A percentile compares a stretch with the other conserved stretches of the same genome.
These are phyloP conservation scores for Camponotus fellah DNA, from an alignment of 2,888 invertebrate genomes.

Conservation along the genomic window DNA sequence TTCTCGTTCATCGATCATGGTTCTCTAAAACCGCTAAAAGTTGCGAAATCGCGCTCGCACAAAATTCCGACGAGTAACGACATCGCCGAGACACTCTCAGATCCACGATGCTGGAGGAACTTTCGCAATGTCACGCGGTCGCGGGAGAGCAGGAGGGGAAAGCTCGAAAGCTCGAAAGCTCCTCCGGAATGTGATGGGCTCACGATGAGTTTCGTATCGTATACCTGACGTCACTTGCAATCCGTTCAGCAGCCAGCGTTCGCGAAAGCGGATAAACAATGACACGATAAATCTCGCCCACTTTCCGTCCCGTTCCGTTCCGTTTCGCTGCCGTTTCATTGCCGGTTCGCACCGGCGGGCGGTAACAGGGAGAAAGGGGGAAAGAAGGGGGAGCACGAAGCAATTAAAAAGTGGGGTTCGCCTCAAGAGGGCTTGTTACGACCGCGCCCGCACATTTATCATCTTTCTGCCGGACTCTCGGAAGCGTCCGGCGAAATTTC, in stretches of 20 bases:
- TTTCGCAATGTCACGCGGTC: slow-evolving; percentile 19
- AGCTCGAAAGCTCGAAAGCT: slow-evolving; percentile 38
- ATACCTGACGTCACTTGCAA: slow-evolving; percentile 68
- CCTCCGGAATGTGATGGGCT: slow-evolving; percentile 40
- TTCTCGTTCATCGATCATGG: background rate
- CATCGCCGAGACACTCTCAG: background rate
- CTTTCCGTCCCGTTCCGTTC: slow-evolving; percentile 47
- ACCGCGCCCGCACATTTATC: slow-evolving; percentile 82
- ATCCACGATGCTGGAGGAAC: slow-evolving; percentile 22
- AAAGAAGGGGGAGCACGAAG: slow-evolving; percentile 56
- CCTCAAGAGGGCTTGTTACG: slow-evolving; percentile 83
- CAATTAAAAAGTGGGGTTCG: slow-evolving; percentile 73
- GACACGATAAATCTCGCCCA: slow-evolving; percentile 83
- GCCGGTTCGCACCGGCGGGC: slow-evolving; percentile 2
- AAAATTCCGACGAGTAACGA: slow-evolving; percentile 17
- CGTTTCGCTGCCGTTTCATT: slow-evolving; percentile 4
- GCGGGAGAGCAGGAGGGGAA: background rate
- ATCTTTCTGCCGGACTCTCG: slow-evolving; percentile 79
- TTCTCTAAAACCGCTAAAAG: background rate
- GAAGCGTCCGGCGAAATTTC: slow-evolving; percentile 60
- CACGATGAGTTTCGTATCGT: slow-evolving; percentile 51
- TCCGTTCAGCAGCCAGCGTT: slow-evolving; percentile 74
- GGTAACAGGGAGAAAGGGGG: slow-evolving; percentile 15
- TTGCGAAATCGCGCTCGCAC: background rate
- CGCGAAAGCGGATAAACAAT: slow-evolving; percentile 80